Conservation (phyloP, 37 sponge, comb jelly and placozoan genomes). For the Aplysina aerophoba region DNA sequence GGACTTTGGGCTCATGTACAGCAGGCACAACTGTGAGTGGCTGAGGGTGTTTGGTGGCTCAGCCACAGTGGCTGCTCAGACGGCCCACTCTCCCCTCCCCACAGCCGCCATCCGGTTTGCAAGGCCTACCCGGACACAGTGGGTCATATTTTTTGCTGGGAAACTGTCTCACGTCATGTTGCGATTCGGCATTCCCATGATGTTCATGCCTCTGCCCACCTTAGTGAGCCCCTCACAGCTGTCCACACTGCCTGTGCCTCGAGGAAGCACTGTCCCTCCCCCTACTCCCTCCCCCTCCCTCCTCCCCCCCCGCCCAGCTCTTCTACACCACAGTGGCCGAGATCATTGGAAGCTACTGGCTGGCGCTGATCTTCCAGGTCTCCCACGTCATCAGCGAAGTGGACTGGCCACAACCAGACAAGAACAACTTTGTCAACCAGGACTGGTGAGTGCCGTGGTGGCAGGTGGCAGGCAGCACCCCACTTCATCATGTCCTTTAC, state of each 20-base stretch:
- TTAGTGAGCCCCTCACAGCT: conserved; percentile 42
- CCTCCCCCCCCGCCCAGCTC: conserved; percentile 33
- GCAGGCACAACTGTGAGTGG: conserved; percentile 64
- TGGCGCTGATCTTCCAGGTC: conserved; percentile 92
- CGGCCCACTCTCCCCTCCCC: background rate
- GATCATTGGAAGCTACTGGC: conserved; percentile 85
- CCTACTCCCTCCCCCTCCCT: background rate
- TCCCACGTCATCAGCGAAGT: conserved; percentile 93
- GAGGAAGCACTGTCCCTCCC: background rate
- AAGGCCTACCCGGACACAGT: conserved; percentile 57
- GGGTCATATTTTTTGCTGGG: conserved; percentile 69
- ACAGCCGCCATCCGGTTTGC: conserved; percentile 82
- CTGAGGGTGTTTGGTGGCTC: too few relatives aligned
- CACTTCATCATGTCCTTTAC: too few relatives aligned
- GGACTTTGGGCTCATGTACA: conserved; percentile 75
- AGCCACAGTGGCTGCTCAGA: background rate
- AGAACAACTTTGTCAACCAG: conserved; percentile 74
- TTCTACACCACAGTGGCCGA: conserved; percentile 71
- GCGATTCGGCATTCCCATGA: conserved; percentile 70
- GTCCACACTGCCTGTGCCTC: background rate
- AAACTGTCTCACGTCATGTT: conserved; percentile 65
- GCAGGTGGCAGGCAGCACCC: background rate
- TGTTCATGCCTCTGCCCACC: conserved; percentile 73
- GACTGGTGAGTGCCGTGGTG: conserved; percentile 74
- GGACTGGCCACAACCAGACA: conserved; percentile 91